A percentile compares a stretch with the other conserved stretches of the same genome.
phyloP scores from a whole-genome alignment of 2,113 vertebrate genomes.

The Hylia prasina region DNA sequence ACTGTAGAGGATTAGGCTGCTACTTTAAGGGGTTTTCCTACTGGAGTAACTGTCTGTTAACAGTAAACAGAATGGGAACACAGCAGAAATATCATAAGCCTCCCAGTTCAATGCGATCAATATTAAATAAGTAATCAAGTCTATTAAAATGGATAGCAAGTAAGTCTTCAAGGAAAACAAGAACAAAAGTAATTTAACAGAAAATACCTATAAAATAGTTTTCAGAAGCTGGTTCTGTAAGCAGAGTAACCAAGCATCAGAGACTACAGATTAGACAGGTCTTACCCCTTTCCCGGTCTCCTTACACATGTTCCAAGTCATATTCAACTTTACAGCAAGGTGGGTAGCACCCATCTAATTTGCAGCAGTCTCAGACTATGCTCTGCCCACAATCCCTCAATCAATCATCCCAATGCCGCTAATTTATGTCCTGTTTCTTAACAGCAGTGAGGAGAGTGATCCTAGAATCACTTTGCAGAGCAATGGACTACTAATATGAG shows the following conservation, averaged over 20 bases:
- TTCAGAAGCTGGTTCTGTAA: not conserved
- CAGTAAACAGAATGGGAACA: not conserved
- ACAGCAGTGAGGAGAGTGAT: not conserved
- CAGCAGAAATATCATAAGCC: not conserved
- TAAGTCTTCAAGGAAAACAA: not conserved
- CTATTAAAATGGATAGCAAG: not conserved
- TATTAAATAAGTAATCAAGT: not conserved
- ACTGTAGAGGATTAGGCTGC: not conserved
- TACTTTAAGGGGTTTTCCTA: not conserved
- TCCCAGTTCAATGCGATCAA: not conserved
- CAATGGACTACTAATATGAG: not conserved
- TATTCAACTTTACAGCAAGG: not conserved
- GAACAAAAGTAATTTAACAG: not conserved
- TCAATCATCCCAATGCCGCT: not conserved
- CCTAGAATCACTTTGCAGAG: not conserved
- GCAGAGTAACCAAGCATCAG: not conserved
- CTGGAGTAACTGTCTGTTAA: not conserved
- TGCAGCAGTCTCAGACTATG: not conserved
- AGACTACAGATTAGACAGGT: not conserved
- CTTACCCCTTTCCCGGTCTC: not conserved
- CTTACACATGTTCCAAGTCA: not conserved
- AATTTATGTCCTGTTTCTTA: not conserved
- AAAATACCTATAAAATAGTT: not conserved
- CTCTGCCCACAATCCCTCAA: not conserved
- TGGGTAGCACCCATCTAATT: not conserved